Evolutionary conservation across 2,797 vertebrate species (phyloP).

Genomic region (Propithecus deckenii): DNA sequence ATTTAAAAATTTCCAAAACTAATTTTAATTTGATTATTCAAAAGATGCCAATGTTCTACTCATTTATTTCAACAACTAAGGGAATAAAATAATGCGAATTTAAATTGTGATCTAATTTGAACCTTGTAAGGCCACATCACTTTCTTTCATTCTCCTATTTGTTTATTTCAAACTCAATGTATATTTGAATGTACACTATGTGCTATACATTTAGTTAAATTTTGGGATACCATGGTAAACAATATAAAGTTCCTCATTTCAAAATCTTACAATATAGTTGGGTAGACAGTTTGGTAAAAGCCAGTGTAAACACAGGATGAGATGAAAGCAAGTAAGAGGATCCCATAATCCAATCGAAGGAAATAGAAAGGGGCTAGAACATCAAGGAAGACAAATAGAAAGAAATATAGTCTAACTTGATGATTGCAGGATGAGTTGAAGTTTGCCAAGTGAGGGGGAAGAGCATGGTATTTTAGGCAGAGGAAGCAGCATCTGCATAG

Average conservation of each 20-base stretch:
- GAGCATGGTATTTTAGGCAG: neutral
- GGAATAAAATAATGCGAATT: neutral
- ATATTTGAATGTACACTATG: neutral
- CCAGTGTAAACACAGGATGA: neutral
- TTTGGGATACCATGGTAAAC: neutral
- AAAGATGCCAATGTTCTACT: neutral
- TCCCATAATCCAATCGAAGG: neutral
- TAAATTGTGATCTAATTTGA: neutral
- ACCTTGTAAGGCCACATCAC: neutral
- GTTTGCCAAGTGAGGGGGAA: neutral
- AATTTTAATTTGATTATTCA: neutral
- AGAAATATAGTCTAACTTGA: neutral
- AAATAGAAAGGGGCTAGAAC: neutral
- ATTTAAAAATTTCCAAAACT: neutral
- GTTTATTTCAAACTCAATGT: neutral
- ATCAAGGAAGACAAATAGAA: neutral
- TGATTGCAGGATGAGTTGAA: neutral
- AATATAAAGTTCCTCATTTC: conserved; percentile 4
- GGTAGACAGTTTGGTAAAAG: neutral
- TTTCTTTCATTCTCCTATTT: neutral
- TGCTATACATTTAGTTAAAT: neutral
- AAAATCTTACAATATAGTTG: neutral
- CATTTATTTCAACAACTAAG: neutral
- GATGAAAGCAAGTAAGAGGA: neutral
- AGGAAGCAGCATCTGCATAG: neutral